Evolutionary conservation across 2,113 vertebrate genomes (phyloP).

Genomic region (Apistogramma diplotaenia): DNA sequence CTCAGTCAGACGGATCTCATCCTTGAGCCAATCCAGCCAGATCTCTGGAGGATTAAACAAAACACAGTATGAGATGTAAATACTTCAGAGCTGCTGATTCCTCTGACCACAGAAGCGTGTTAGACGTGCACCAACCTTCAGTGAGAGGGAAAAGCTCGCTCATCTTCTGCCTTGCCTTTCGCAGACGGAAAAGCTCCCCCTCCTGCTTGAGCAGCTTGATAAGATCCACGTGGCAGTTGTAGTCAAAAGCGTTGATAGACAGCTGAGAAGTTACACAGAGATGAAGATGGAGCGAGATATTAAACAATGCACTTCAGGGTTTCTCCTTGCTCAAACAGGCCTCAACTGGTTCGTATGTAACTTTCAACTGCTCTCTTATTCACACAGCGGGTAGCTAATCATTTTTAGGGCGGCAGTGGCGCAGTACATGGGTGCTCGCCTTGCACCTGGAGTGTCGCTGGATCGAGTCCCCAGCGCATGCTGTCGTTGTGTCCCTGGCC

Average conservation of each 20-base stretch:
- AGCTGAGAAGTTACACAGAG: slow-evolving; percentile 73
- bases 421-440: no score
- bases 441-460: no score
- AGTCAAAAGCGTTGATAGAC: slow-evolving; percentile 93
- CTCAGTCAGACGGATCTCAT: slow-evolving; percentile 88
- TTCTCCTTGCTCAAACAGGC: not conserved
- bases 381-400: no score
- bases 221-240: slow-evolving; percentile 94
- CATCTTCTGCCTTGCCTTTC: slow-evolving; percentile 93
- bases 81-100: not conserved
- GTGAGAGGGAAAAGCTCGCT: slow-evolving; percentile 94
- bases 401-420: no score
- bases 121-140: slow-evolving; percentile 81
- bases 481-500: no score
- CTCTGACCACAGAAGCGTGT: not conserved
- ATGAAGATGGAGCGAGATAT: not conserved
- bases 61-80: not conserved
- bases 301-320: not conserved
- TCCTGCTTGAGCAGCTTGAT: slow-evolving; percentile 93
- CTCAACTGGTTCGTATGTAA: not conserved
- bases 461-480: no score
- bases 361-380: not conserved
- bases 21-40: slow-evolving; percentile 97
- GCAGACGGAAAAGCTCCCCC: slow-evolving; percentile 85
- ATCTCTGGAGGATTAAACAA: slow-evolving; percentile 79